Evolutionary conservation across 2,797 vertebrate species (phyloP).

Genomic region (Carduelis carduelis): DNA sequence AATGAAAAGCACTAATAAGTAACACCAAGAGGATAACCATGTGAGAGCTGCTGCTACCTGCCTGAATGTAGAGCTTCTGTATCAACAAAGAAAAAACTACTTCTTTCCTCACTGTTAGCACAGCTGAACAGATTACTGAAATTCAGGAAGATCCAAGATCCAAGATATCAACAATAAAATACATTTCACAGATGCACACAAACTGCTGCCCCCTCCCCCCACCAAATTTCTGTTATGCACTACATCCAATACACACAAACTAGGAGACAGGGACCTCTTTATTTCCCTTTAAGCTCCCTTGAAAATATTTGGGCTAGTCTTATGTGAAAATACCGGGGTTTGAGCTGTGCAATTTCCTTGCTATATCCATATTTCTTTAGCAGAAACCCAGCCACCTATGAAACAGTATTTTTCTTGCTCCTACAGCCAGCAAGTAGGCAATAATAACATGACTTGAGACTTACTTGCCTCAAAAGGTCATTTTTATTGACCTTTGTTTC

Average conservation of each 20-base stretch:
- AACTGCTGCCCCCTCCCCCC: neutral
- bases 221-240: neutral
- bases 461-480: neutral
- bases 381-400: neutral
- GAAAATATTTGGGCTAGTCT: neutral
- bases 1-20: neutral
- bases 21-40: neutral
- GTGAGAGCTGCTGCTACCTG: neutral
- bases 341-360: neutral
- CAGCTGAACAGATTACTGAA: neutral
- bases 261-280: neutral
- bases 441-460: neutral
- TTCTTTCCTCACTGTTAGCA: neutral
- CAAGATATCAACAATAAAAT: neutral
- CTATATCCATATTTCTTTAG: neutral
- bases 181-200: neutral
- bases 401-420: neutral
- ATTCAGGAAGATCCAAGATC: neutral
- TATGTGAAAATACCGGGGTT: neutral
- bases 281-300: neutral
- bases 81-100: neutral
- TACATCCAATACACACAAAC: neutral
- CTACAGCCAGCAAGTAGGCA: neutral
- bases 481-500: neutral
- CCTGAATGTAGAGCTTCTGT: neutral